Base-by-base conservation (phyloP, 2,888 invertebrate genomes). In the Ptilodon capucinus region DNA sequence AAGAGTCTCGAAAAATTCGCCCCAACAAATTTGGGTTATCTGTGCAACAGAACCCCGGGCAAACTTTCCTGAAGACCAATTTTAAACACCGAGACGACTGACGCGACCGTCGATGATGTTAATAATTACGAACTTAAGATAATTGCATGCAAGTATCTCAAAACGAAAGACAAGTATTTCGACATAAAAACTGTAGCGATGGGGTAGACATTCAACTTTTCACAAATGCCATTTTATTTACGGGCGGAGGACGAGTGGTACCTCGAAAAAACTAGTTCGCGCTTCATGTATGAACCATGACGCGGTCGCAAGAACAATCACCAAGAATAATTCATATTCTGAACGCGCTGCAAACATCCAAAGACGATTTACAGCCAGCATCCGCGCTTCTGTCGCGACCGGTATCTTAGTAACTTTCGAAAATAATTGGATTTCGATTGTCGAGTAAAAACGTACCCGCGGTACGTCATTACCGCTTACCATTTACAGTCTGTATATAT, bases 281-380 rank as follows among this genome's bases (percentile, higher is more conserved):
- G 84, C 86, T 91, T 91, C 89, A 91, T 89, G 91, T 91, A 89
- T 91, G 91, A 91, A 90, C 87, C 90, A 90, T 90, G 89, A 84
- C 83, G 83, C 76, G 80, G 81, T 71, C 76, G 80, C 84, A 88
- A 85, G 87, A 87, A 90, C 89, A 88, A 90, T 86, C 85, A 86
- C 79, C 72, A 71, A 73, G 87, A 89, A 90, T 91, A 91, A 91
- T 91, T 91, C 89, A 91, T 91, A 88, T 89, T 90, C 89, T 74
- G 84, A 83, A 83, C 86, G 88, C 87, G 84, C 86, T 84, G 84
- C 86, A 84, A 90, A 86, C 84, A 84, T 83, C 83, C 82, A 76
- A 75, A 66, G 71, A 74, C 79, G 84, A 89, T 88, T 88, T 88
- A 89, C 79, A 82, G 76, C 65, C 68, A 69, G 80, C 75, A 79